A percentile compares a stretch with the other conserved stretches of the same genome.
Conservation (phyloP, 2,797 vertebrate genomes). For the Rhabdomys pumilio region DNA sequence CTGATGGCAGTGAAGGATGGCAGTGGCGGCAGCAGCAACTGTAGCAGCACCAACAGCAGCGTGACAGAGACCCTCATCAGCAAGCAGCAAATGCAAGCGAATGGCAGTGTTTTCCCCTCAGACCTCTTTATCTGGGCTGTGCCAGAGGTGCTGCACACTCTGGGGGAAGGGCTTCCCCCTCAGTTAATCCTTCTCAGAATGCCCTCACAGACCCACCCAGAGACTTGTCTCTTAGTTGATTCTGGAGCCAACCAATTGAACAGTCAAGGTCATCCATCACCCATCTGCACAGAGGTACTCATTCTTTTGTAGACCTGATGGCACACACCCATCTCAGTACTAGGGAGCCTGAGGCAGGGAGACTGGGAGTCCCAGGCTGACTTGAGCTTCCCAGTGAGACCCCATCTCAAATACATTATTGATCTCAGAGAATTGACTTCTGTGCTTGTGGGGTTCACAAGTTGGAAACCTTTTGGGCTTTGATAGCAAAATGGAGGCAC, state of each 20-base stretch:
- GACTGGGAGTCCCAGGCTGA: background rate
- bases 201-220: background rate
- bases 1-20: background rate
- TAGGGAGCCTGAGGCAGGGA: background rate
- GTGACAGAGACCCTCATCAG: background rate
- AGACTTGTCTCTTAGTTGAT: background rate
- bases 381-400: background rate
- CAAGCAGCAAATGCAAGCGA: background rate
- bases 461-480: background rate
- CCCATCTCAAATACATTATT: too few species aligned
- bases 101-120: too few species aligned
- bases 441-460: background rate
- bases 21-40: too few species aligned
- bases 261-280: background rate
- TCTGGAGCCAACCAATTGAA: background rate
- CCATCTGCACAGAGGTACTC: background rate
- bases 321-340: background rate
- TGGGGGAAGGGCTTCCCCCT: background rate
- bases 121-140: background rate
- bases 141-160: background rate
- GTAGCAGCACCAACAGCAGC: too few species aligned
- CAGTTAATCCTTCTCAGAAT: background rate
- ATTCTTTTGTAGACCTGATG: background rate
- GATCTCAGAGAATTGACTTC: slow-evolving; percentile 23
- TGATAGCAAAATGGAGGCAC: background rate